Base-by-base conservation (phyloP, 2,113 vertebrate genomes). In the Talpa occidentalis region DNA sequence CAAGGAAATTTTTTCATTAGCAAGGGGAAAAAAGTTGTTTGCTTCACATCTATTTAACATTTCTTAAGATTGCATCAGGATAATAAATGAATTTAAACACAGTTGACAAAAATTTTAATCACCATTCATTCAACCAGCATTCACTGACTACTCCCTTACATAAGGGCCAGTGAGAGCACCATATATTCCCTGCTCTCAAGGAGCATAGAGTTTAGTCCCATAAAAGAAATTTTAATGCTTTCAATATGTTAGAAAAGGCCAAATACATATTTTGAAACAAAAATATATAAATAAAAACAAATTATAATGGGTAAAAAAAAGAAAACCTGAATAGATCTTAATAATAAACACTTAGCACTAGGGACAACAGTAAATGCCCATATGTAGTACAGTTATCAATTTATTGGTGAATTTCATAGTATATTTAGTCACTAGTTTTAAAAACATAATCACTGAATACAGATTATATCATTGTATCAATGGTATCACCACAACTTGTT, bases 1-100 rank as follows among this genome's bases (percentile, higher is more conserved):
- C 90, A 94, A 56, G 21, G 54, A 84, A 95, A 67, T 44, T 37
- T 93, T 87, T 92, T 88, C 49, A 73, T 88, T 95, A 88, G 82
- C 52, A 93, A 81, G 49, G 42, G 60, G 66, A 95, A 87, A 74
- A 44, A 0, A 83, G 21, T 11, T 62, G 94, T 93, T 24, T 88
- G 52, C 30, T 83, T 49, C 76, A 82, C 3, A 79, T 95, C 16
- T 83, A 93, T 3, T 64, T 86, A 90, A 91, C 35, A 92, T 78
- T 82, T 87, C 47, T 67, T 44, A 90, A 14, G 22, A 32, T 88
- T 90, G 49, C 66, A 70, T 89, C n/a, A 77, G 37, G 40, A 72
- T 81, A 90, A 81, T 76, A 90, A 11, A 17, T 92, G 26, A 81
- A 54, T 30, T 74, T 32, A 93, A 85, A 86, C 37, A 94, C 42